Evolutionary conservation across 2,888 invertebrate genomes (phyloP).

Genomic region (Axea sp.): DNA sequence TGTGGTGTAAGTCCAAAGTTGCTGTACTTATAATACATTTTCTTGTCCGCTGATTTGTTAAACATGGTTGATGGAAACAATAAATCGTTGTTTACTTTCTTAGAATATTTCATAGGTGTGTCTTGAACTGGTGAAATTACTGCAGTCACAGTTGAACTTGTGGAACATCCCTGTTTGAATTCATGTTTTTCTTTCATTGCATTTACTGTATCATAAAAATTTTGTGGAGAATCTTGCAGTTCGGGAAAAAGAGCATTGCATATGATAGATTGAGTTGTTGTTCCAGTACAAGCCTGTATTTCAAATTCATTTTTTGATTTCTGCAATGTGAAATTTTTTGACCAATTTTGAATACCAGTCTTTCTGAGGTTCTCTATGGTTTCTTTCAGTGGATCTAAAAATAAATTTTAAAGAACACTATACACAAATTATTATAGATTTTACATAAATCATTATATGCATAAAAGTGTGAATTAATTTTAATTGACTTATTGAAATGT

Average conservation of each 20-base stretch:
- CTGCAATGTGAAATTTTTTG: not conserved
- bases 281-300: constrained; percentile 36
- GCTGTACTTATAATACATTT: not conserved
- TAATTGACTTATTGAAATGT: too few species aligned
- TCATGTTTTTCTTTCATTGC: not conserved
- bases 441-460: too few species aligned
- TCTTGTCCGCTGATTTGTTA: not conserved
- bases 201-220: not conserved
- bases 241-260: constrained; percentile 41
- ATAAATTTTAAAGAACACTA: not conserved
- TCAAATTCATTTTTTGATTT: constrained; percentile 4
- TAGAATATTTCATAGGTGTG: too few species aligned
- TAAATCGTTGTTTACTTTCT: not conserved
- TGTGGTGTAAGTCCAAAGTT: constrained; percentile 11
- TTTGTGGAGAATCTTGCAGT: constrained; percentile 7
- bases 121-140: too few species aligned
- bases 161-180: not conserved
- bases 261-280: constrained; percentile 17
- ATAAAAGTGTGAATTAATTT: too few species aligned
- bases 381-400: constrained; percentile 15
- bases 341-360: constrained; percentile 2
- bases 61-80: constrained; percentile 5
- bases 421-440: too few species aligned
- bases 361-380: constrained; percentile 4
- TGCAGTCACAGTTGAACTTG: not conserved